Evolutionary conservation across 2,888 invertebrate species (phyloP).

Genomic region (Tinea pellionella): DNA sequence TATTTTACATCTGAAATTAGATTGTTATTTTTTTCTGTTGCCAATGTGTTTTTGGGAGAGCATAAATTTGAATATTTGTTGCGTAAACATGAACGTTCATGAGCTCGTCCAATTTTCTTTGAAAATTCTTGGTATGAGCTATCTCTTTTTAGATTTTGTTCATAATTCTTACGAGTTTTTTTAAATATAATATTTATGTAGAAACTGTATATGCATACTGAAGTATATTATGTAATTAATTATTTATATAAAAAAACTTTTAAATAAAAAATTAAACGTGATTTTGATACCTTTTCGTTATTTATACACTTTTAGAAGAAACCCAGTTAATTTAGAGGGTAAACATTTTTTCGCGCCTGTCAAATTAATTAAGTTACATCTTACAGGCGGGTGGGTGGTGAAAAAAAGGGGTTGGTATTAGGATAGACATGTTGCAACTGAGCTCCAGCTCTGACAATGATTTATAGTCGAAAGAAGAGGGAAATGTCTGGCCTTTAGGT

Average conservation of each 20-base stretch:
- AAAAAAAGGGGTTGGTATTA: slow-evolving; percentile 25
- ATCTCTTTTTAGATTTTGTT: no score
- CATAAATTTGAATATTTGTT: slow-evolving; percentile 13
- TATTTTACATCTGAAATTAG: slow-evolving; percentile 49
- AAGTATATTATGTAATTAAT: no score
- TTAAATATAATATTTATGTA: no score
- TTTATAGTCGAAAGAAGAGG: slow-evolving; percentile 21
- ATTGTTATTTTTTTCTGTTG: slow-evolving; percentile 21
- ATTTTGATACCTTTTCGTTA: no score
- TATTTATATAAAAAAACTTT: no score
- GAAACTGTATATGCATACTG: no score
- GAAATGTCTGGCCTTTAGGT: slow-evolving; percentile 10
- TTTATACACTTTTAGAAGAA: background rate
- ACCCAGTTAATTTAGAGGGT: background rate
- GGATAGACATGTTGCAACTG: slow-evolving; percentile 25
- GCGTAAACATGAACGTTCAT: background rate
- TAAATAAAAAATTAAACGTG: no score
- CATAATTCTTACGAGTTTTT: no score
- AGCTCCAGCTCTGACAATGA: slow-evolving; percentile 26
- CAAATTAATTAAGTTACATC: slow-evolving; percentile 27
- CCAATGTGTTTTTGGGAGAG: slow-evolving; percentile 11
- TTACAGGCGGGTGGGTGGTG: slow-evolving; percentile 12
- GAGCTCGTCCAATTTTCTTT: slow-evolving; percentile 3
- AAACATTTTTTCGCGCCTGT: slow-evolving; percentile 11
- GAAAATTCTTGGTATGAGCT: background rate